These are phyloP conservation scores for Champsocephalus esox DNA, from an alignment of 2,797 vertebrate genomes.

Conservation along the genomic window DNA sequence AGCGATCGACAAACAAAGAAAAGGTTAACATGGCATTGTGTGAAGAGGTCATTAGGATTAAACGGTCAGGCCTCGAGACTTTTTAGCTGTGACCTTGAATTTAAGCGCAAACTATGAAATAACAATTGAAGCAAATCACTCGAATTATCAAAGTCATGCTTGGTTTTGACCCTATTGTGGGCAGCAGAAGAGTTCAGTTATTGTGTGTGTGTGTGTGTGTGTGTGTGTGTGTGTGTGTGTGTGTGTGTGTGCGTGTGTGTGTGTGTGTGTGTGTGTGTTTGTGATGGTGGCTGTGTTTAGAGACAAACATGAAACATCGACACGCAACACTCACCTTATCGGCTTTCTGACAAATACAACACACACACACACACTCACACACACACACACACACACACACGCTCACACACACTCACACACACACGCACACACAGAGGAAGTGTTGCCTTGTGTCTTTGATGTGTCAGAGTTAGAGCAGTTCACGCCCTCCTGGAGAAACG, in stretches of 20 bases:
- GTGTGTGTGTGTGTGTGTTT: constrained; percentile 9
- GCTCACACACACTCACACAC: constrained; percentile 12
- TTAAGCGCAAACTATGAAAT: too few relatives aligned
- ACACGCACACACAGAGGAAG: not conserved
- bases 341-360: not conserved
- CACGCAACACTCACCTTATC: constrained; percentile 36
- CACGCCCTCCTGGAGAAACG: constrained; percentile 54
- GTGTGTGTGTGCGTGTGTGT: constrained; percentile 5
- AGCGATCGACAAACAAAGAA: too few relatives aligned
- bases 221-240: not conserved
- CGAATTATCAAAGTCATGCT: too few relatives aligned
- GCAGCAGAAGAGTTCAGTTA: not conserved
- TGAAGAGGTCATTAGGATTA: too few relatives aligned
- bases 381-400: not conserved
- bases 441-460: constrained; percentile 58
- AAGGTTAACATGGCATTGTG: too few relatives aligned
- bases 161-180: constrained; percentile 5
- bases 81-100: too few relatives aligned
- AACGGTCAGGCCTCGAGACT: too few relatives aligned
- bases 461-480: constrained; percentile 49
- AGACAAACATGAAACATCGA: constrained; percentile 29
- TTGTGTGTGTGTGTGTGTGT: not conserved
- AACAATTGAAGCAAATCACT: too few relatives aligned
- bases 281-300: not conserved
- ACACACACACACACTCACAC: constrained; percentile 4